phyloP scores from a whole-genome alignment of 2,888 invertebrate species.

The Hetaerina titia region DNA sequence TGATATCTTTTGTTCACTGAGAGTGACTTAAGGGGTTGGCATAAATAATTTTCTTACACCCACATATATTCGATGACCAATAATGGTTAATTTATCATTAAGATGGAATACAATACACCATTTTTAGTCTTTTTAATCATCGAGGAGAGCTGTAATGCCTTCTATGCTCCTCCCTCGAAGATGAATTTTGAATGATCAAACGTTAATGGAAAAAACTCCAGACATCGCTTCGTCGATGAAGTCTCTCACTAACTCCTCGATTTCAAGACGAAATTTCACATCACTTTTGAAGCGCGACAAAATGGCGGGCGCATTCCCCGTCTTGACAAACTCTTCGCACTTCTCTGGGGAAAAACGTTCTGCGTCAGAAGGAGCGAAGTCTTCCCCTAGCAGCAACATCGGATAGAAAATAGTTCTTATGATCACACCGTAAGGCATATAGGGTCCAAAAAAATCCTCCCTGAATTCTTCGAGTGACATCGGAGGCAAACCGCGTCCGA shows the following conservation, averaged over 20 bases:
- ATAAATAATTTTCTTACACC: no score
- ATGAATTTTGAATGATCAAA: no score
- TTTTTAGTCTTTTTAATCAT: no score
- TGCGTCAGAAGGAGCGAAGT: neutral
- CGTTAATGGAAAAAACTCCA: neutral
- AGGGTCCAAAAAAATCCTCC: neutral
- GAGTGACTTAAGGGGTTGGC: no score
- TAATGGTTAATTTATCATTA: no score
- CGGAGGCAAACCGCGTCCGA: neutral
- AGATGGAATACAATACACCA: no score
- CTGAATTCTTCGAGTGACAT: neutral
- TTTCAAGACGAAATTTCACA: neutral
- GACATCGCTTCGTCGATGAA: neutral
- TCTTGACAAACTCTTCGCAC: neutral
- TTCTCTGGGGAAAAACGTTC: neutral
- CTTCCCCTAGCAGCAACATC: constrained; percentile 42
- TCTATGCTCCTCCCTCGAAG: no score
- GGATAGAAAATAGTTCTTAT: constrained; percentile 32
- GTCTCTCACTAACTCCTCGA: neutral
- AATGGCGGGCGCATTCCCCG: constrained; percentile 1
- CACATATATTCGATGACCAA: no score
- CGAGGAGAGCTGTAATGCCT: no score
- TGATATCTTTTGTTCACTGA: no score
- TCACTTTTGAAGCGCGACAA: neutral
- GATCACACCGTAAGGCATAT: constrained; percentile 4